Conservation (phyloP, 53 echinoderm and acorn worm genomes). For the Actinopyga echinites region DNA sequence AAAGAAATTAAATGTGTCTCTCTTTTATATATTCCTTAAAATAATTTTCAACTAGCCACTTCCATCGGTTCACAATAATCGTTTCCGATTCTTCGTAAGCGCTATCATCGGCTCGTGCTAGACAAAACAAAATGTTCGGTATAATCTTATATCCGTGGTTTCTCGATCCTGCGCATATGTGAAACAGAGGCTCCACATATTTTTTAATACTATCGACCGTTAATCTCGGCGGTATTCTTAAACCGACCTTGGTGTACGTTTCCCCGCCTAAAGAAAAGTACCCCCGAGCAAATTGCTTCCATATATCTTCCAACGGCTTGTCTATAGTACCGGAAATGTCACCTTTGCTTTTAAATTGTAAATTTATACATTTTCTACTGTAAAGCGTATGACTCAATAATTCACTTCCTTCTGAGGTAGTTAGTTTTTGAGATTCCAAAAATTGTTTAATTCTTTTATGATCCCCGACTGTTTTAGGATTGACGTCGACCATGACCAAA, state of each 20-base stretch:
- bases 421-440: background rate
- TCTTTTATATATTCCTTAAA: no score
- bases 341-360: background rate
- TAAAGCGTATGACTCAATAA: background rate
- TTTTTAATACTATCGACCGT: background rate
- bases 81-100: no score
- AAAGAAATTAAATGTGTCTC: no score
- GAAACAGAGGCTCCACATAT: background rate
- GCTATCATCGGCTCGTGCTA: no score
- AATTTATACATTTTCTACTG: background rate
- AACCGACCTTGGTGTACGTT: background rate
- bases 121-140: no score
- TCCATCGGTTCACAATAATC: no score
- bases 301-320: background rate
- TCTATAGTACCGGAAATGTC: background rate
- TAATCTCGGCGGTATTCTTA: background rate
- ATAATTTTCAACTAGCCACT: no score
- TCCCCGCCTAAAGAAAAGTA: background rate
- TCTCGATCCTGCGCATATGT: no score
- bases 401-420: background rate
- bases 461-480: background rate
- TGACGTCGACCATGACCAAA: background rate
- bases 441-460: background rate
- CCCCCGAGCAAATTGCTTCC: background rate
- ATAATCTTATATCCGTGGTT: no score